Evolutionary conservation across 1,140 invertebrate species (phyloP).

Genomic region (Zaprionus vittiger): DNA sequence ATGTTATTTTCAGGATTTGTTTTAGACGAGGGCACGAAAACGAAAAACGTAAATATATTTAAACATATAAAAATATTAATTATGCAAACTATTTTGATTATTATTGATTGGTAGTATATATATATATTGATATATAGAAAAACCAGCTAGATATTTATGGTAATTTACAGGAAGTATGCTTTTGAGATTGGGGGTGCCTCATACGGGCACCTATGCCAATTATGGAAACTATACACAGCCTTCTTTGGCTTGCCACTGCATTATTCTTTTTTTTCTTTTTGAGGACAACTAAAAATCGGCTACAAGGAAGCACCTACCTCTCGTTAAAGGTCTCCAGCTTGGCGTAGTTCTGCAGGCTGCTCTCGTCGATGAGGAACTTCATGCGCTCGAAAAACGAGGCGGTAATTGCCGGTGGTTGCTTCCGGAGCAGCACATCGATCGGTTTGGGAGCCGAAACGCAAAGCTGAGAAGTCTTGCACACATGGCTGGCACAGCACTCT

Average conservation of each 20-base stretch:
- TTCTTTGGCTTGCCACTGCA: conserved; percentile 40
- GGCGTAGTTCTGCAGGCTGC: conserved; percentile 98
- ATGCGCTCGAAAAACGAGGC: conserved; percentile 99
- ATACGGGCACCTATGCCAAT: conserved; percentile 52
- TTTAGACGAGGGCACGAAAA: conserved; percentile 83
- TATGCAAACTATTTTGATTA: conserved; percentile 82
- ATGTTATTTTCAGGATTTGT: conserved; percentile 61
- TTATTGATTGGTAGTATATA: conserved; percentile 54
- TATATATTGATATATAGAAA: conserved; percentile 26
- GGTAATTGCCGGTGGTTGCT: conserved; percentile 97
- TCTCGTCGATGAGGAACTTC: conserved; percentile 99
- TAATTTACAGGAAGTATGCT: conserved; percentile 46
- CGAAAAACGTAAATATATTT: conserved; percentile 75
- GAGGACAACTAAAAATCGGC: conserved; percentile 55
- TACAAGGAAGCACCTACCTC: conserved; percentile 90
- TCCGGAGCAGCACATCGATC: conserved; percentile 95
- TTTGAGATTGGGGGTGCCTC: conserved; percentile 36
- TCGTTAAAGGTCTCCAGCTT: conserved; percentile 97
- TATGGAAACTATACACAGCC: conserved; percentile 57
- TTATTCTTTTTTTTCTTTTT: conserved; percentile 22
- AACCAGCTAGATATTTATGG: conserved; percentile 65
- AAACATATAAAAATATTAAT: conserved; percentile 80
- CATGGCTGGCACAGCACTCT: conserved; percentile 94
- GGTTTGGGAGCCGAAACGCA: conserved; percentile 97
- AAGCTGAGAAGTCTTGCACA: conserved; percentile 93